Base-by-base conservation (phyloP, 1,140 invertebrate species). In the Capitella teleta region DNA sequence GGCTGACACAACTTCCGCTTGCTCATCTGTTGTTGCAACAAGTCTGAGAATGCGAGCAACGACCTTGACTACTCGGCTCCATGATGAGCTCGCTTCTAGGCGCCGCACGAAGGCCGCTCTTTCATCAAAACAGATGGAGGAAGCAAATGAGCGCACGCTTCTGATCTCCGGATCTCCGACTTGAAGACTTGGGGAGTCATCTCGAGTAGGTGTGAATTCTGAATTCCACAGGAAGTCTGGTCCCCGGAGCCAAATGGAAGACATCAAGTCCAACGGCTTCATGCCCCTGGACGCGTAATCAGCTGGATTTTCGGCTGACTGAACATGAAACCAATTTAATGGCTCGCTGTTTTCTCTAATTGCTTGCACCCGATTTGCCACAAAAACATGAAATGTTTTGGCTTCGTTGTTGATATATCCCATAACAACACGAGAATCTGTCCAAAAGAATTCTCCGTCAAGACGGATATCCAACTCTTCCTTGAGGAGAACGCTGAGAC, bases 381-480 rank as follows among this genome's bases (percentile, higher is more conserved):
- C 51, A 40, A 37, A 52, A 5, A 51, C 32, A 19, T 55, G 53
- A 37, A 47, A 55, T 14, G 49, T n/a, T 28, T 30, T 26, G 8
- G 0, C 40, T n/a, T 52, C 36, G 28, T 55, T 55, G 12, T n/a
- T 23, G 1, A 55, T 52, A 42, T 55, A 55, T 21, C 30, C 28
- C 28, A 55, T 32, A n/a, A 52, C 49, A 32, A 52, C 32, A 18
- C 52, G 24, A 6, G 38, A 45, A 10, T n/a, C 38, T 40, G 38
- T 14, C 52, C 1, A 45, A 3, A 3, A 52, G 48, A 12, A 50
- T 18, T 18, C 41, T 19, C 49, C 60, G 61, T 36, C 58, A 44
- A 40, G 38, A n/a, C 10, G 18, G 6, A 51, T 19, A 6, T 51
- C 18, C 12, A 51, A 16, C 34, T 53, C 30, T 24, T 43, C 32